Percentiles rank a stretch among this genome's conserved stretches.
phyloP scores from a whole-genome alignment of 2,797 vertebrate species.

The Hipposideros larvatus region DNA sequence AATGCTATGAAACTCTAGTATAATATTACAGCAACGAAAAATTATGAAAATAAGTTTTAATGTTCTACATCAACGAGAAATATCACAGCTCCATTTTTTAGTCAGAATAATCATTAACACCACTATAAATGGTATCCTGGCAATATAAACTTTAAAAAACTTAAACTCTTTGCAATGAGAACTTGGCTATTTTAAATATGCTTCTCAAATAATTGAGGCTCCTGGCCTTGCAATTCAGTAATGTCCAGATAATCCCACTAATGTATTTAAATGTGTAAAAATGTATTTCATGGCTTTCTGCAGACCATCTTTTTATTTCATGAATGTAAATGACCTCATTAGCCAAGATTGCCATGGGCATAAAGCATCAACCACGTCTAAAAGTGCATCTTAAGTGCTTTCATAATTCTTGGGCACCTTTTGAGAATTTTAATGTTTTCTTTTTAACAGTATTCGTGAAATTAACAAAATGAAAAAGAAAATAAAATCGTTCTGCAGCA shows the following conservation, averaged over 20 bases:
- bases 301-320: constrained; percentile 73
- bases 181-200: constrained; percentile 57
- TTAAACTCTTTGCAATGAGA: constrained; percentile 39
- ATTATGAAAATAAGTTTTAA: constrained; percentile 52
- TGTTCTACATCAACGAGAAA: constrained; percentile 46
- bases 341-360: constrained; percentile 64
- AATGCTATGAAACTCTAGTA: not conserved
- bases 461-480: constrained; percentile 58
- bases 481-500: not conserved
- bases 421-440: constrained; percentile 74
- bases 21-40: not conserved
- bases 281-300: constrained; percentile 68
- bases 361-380: constrained; percentile 63
- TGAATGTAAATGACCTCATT: constrained; percentile 81
- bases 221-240: constrained; percentile 37
- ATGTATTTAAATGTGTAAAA: constrained; percentile 78
- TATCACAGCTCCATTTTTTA: constrained; percentile 42
- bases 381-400: constrained; percentile 77
- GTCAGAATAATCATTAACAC: constrained; percentile 65
- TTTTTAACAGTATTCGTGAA: constrained; percentile 68
- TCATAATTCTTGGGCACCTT: constrained; percentile 68
- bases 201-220: constrained; percentile 64
- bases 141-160: constrained; percentile 62
- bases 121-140: constrained; percentile 23
- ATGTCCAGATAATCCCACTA: constrained; percentile 26